Base-by-base conservation (phyloP, 2,888 invertebrate genomes). In the Cremastobaeus sp. region DNA sequence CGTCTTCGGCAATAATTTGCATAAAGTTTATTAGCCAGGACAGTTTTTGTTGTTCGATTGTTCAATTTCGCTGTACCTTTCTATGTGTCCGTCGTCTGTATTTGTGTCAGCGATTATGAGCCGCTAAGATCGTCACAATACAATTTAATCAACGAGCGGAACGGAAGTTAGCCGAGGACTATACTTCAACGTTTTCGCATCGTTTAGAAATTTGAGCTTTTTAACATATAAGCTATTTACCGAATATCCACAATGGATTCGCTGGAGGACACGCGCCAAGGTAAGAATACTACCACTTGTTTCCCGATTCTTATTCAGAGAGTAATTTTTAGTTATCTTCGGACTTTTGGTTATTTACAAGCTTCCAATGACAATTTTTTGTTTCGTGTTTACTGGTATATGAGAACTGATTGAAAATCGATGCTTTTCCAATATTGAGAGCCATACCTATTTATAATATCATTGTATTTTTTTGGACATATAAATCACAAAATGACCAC, bases 71-170 rank as follows among this genome's bases (percentile, higher is more conserved):
- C 70, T 70, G 70, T 62, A 70, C 55, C 47, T 72, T 41, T 60
- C 62, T 60, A 41, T 73, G 54, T 70, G 71, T 68, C 62, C 54
- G 39, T 65, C 59, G 59, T 72, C 64, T 72, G 48, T 64, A 57
- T 66, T 54, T 73, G 68, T 73, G 57, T 73, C 73, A 73, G 68
- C 68, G 50, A 73, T 68, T 62, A 55, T 43, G 62, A 68, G 68
- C 68, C 73, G 73, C 73, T 73, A 73, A 48, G 68, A 73, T 73
- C 66, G 73, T 73, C 66, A 73, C 62, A 73, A 73, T 68, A 57
- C 55, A 72, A 72, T 50, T 68, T 55, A 62, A 62, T 71, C 50
- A 30, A 64, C 60, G 62, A 68, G 52, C 62, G 73, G 50, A 21
- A 48, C 71, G 60, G 57, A 73, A 48, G 57, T 35, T 55, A 62